Evolutionary conservation across 2,797 vertebrate species (phyloP).

Genomic region (Anomalospiza imberbis): DNA sequence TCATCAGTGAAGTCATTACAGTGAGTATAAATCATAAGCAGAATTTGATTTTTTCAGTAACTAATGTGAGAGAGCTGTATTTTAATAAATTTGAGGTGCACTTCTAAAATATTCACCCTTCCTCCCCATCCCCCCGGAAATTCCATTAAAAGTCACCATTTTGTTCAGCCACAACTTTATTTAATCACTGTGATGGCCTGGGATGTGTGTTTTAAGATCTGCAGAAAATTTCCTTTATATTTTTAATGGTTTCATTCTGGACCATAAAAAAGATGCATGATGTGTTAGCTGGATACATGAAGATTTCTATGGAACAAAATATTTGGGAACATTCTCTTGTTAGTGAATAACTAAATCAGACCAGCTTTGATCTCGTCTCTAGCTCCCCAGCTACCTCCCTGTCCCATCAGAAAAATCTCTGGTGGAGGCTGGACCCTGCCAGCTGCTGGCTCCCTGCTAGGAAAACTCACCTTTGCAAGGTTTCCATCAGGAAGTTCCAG

Average conservation of each 20-base stretch:
- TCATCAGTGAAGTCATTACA: neutral
- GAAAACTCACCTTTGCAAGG: neutral
- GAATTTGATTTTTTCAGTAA: neutral
- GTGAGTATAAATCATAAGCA: neutral
- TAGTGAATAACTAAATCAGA: neutral
- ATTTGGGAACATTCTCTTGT: neutral
- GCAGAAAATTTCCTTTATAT: neutral
- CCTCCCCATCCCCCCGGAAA: fast-evolving
- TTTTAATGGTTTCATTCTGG: neutral
- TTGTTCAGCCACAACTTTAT: neutral
- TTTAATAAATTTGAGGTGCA: neutral
- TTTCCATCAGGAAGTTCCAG: neutral
- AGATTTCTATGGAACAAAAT: neutral
- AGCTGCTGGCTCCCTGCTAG: neutral
- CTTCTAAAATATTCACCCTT: neutral
- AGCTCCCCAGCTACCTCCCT: neutral
- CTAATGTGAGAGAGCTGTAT: neutral
- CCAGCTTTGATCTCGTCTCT: neutral
- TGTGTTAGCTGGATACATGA: neutral
- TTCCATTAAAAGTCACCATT: neutral
- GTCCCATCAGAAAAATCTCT: neutral
- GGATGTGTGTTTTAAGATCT: neutral
- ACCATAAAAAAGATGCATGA: neutral
- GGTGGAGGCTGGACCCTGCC: neutral
- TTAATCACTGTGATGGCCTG: neutral